Evolutionary conservation across 2,113 vertebrate species (phyloP).

Genomic region (Zootoca vivipara): DNA sequence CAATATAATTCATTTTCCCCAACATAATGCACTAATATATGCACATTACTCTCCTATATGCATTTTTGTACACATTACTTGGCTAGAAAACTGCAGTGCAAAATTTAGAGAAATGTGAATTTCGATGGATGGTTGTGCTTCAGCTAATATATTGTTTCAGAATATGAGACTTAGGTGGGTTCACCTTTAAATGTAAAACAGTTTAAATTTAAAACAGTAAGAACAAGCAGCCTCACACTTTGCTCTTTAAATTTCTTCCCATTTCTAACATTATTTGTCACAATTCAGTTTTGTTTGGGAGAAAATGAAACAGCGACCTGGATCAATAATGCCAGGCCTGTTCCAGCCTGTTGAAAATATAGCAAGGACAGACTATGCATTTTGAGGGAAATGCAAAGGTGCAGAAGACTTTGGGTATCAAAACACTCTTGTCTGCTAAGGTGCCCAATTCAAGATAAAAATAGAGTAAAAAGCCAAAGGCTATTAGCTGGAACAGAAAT

Average conservation of each 20-base stretch:
- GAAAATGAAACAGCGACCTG: not conserved
- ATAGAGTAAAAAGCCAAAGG: not conserved
- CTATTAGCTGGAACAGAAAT: not conserved
- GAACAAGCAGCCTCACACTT: not conserved
- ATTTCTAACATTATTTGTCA: not conserved
- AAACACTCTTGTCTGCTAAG: constrained; percentile 15
- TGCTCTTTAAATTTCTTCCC: not conserved
- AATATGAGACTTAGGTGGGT: too few relatives aligned
- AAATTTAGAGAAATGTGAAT: too few relatives aligned
- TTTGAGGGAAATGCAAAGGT: not conserved
- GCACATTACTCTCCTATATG: too few relatives aligned
- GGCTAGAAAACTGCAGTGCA: too few relatives aligned
- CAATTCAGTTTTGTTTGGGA: constrained; percentile 4
- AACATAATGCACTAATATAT: too few relatives aligned
- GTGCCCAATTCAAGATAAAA: constrained; percentile 1
- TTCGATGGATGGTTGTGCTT: too few relatives aligned
- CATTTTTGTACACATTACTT: too few relatives aligned
- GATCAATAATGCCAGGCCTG: not conserved
- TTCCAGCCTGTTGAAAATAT: not conserved
- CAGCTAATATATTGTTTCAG: too few relatives aligned
- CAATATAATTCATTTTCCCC: too few relatives aligned
- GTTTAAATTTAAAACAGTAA: too few relatives aligned
- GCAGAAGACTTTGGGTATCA: constrained; percentile 9
- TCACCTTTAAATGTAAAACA: too few relatives aligned
- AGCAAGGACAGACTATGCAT: not conserved